Evolutionary conservation across 2,888 invertebrate species (phyloP), one percentile per base, ranked within the genome.

Genomic region (Xestobium rufovillosum): DNA sequence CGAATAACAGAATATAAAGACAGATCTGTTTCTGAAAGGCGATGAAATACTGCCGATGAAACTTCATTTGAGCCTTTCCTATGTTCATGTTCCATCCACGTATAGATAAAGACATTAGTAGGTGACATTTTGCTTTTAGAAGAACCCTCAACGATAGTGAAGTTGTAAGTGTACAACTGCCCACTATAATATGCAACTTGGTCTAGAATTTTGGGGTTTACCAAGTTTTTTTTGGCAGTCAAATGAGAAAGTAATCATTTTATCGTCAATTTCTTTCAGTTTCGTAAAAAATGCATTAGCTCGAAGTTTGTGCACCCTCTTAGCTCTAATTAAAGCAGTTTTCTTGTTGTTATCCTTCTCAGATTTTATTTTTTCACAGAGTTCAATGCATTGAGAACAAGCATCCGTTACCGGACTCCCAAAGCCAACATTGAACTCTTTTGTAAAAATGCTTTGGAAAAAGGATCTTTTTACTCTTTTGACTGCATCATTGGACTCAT

Each of bases 81-180:
- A 19, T 16, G 29, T 26, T 19, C 42, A 28, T 35, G 16, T 33
- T 39, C 36, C 9, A 25, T 31, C 39, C 39, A 39, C 15, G 13
- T 26, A 36, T 39, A 31, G 16, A 27, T 31, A 25, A 36, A 36
- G 12, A 31, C 36, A 31, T 36, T 39, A 31, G 27, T 8, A 10
- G 13, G 26, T 23, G 36, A 16, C 12, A 31, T 23, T 26, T 26
- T 19, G 9, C 19, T 8, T 11, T 36, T 16, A 11, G 33, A 36
- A 3, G 32, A 15, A 11, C 34, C 31, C 6, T 16, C 9, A 9
- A 36, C 36, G 9, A 36, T 9, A 11, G 33, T 16, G 37, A 45
- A 45, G 29, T 44, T 45, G 27, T 38, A 44, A 14, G 37, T 29
- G 16, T 45, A 44, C 14, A 36, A 26, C 30, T 35, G 28, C 9